Evolutionary conservation across 2,797 vertebrate genomes (phyloP), one percentile per base, ranked within the genome.

Genomic region (Tinamus major): DNA sequence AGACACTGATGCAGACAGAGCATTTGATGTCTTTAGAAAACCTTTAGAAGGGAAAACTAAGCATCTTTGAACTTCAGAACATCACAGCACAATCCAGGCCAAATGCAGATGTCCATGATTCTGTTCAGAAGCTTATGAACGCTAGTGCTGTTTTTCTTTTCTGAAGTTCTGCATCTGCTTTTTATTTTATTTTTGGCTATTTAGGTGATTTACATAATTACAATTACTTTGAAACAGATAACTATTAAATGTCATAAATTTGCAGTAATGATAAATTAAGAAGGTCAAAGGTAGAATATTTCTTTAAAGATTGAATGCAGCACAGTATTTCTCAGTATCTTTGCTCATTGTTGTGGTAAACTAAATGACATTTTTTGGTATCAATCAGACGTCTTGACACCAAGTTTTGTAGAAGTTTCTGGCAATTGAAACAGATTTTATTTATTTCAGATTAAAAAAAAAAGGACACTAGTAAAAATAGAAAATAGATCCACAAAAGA

Each of bases 181-280:
- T 85, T 75, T 53, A 4, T 15, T 27, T 56, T 44, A 17, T 61
- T 92, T 95, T 85, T 61, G 16, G 8, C 5, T 19, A 49, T 64
- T 85, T 33, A 72, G 77, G 42, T 86, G 1, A 76, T 93, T 87
- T 77, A 7, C 20, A 77, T 91, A 79, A 92, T 84, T 92, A 20
- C 1, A 6, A 31, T 91, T 88, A 68, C 46, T 82, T 33, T 72
- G 46, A 75, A 90, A 72, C 13, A 78, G 9, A 78, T 76, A 13
- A 21, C 26, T 67, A 29, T 15, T 75, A 90, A 77, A 44, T 55
- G 39, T 79, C 3, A 19, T 59, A 11, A 33, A 64, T 10, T 53
- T 75, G 3, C 17, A 86, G 44, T 72, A 62, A 75, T 24, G 44
- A 55, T 33, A 42, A 13, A 77, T 20, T 55, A 70, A 15, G 86